Base-by-base conservation (phyloP, 2,797 vertebrate genomes). In the Holocentrus rufus region DNA sequence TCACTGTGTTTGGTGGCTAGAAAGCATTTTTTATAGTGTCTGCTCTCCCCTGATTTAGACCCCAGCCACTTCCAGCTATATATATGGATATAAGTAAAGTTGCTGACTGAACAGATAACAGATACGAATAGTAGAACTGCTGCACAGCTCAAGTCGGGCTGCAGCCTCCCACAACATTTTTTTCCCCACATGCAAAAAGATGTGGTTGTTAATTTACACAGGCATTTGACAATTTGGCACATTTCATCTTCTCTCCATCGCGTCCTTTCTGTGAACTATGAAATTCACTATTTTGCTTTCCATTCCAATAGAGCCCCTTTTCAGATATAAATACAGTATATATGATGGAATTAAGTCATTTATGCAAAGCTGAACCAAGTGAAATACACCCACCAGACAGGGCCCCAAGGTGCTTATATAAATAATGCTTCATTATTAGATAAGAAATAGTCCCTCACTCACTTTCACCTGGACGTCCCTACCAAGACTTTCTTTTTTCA, bases 391-490 rank as follows among this genome's bases (percentile, higher is more conserved):
- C 20, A 72, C 39, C 10, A 18, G n/a, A n/a, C n/a, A n/a, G n/a
- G 30, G 50, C 36, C 53, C 75, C 57, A 20, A 31, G 52, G 54
- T 69, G 70, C 61, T 75, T 55, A 69, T 72, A 70, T 3, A 31
- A 7, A 31, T 46, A 80, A 80, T 56, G 53, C 36, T 52, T 69
- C 18, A 34, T 66, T 31, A 27, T 82, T 74, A 63, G 65, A 65
- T 69, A 77, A 76, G 44, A 34, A 20, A 18, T 7, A 69, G 14
- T 39, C 42, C 62, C 18, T 57, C n/a, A n/a, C n/a, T 31, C 30
- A 31, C 30, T 69, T 62, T 76, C 60, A 75, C 63, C 56, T 77
- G 55, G 30, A 52, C 27, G n/a, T n/a, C n/a, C 55, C 77, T 27
- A 44, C 30, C 8, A 10, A 20, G 55, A 57, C 50, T 20, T 42